Evolutionary conservation across 2,888 invertebrate species (phyloP).

Genomic region (Chromoteleia sp.): DNA sequence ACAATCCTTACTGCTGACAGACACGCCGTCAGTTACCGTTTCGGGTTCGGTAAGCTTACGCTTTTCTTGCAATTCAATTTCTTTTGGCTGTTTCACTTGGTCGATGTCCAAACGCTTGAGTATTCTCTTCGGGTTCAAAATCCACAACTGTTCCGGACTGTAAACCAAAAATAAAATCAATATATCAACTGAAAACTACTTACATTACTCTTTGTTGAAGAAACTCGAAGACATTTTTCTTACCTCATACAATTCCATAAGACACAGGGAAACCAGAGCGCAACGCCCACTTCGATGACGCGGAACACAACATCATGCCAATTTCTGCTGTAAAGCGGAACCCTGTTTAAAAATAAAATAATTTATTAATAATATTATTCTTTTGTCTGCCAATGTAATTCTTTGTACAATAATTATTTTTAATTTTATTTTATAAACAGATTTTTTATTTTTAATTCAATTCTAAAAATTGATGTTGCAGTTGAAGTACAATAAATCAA

Average conservation of each 20-base stretch:
- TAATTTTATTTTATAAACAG: neutral
- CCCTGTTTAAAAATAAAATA: conserved; percentile 85
- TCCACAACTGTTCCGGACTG: conserved; percentile 95
- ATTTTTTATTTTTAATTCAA: no score
- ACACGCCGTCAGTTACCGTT: conserved; percentile 81
- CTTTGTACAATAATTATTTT: neutral
- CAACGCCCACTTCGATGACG: conserved; percentile 95
- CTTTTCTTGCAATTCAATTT: conserved; percentile 82
- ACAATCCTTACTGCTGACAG: conserved; percentile 90
- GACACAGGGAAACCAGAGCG: conserved; percentile 97
- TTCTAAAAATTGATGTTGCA: no score
- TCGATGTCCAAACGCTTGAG: conserved; percentile 87
- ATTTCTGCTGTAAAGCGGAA: conserved; percentile 95
- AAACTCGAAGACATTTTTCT: conserved; percentile 13
- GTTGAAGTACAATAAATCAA: no score
- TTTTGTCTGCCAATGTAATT: neutral
- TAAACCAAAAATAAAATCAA: conserved; percentile 26
- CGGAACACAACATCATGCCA: conserved; percentile 97
- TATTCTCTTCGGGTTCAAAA: conserved; percentile 95
- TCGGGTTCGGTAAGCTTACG: conserved; percentile 74
- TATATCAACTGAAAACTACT: neutral
- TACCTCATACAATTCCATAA: conserved; percentile 97
- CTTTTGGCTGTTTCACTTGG: conserved; percentile 79
- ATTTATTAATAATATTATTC: neutral
- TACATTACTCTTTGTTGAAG: neutral